phyloP scores from a whole-genome alignment of 2,888 invertebrate genomes.

The Iphiclides podalirius region DNA sequence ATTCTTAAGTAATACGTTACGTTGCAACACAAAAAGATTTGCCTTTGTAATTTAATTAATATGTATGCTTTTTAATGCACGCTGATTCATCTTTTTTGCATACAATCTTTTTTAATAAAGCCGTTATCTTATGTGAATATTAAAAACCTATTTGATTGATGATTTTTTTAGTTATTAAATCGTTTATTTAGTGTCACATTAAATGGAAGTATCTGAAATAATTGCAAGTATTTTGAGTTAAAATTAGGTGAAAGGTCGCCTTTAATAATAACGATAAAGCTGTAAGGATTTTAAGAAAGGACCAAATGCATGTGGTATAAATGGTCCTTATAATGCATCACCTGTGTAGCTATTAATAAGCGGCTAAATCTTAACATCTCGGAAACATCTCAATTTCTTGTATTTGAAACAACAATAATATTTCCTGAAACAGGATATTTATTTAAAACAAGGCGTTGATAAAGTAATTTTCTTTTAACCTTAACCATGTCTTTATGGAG shows the following conservation, averaged over 20 bases:
- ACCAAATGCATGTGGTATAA: constrained; percentile 12
- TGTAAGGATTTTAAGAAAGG: constrained; percentile 4
- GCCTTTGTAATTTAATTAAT: constrained; percentile 20
- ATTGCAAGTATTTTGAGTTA: no score
- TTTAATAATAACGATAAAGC: neutral
- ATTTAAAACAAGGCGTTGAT: constrained; percentile 81
- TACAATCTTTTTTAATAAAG: no score
- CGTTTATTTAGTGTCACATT: no score
- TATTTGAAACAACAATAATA: constrained; percentile 79
- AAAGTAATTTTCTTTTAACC: constrained; percentile 81
- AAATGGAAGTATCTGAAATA: no score
- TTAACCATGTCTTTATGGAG: constrained; percentile 80
- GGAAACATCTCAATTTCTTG: constrained; percentile 77
- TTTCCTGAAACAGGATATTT: constrained; percentile 80
- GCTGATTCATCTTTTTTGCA: neutral
- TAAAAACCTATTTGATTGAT: no score
- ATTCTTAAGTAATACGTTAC: constrained; percentile 21
- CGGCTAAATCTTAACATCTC: constrained; percentile 72
- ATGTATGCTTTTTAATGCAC: constrained; percentile 4
- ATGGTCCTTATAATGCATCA: constrained; percentile 60
- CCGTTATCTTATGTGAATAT: no score
- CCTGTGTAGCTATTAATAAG: constrained; percentile 76
- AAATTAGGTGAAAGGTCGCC: no score
- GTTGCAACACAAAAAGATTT: constrained; percentile 17
- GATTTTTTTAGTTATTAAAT: no score